Base-by-base conservation (phyloP, 1,140 invertebrate species). In the Drosophila saltans region DNA sequence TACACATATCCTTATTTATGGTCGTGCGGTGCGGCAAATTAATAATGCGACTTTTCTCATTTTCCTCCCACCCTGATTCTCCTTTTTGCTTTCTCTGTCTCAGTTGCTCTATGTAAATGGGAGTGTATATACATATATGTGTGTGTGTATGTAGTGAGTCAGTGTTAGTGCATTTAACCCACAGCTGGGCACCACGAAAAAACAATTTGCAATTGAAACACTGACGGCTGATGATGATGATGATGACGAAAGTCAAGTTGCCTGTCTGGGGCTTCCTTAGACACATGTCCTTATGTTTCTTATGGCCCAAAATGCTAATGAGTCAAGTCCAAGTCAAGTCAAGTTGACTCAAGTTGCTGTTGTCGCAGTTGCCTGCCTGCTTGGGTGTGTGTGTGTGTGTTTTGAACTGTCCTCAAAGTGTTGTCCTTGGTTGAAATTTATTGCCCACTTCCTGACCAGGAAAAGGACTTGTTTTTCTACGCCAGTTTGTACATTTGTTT, bases 11-110 rank as follows among this genome's bases (percentile, higher is more conserved):
- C 76, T 86, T 86, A 86, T 86, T 86, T 86, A 89, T 86, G 84
- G 76, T 78, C 85, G 74, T 89, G 84, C 75, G 85, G 85, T 79
- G 84, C 71, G 74, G 84, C 84, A 89, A 89, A 89, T 89, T 89
- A 89, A 89, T 89, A 89, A 90, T 89, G 74, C 80, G 80, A 84
- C 84, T 81, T 84, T 80, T 84, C 78, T 82, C 81, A 81, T 82
- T 79, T 86, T 75, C 58, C 16, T 16, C 78, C 72, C 61, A 68
- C 45, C 43, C 21, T 65, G 55, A 57, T 74, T 58, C 60, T 9
- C 2, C 16, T 24, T 28, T 6, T 62, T 1, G 28, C 4, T 11
- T 39, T 28, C 24, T 10, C 28, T 33, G 24, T 45, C 57, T 61
- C 41, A 36, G 73, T 63, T 66, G 58, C 68, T 75, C 59, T 76